A percentile compares a stretch with the other conserved stretches of the same genome.
These are phyloP conservation scores for Pica pica DNA, from an alignment of 2,113 vertebrate genomes.

Conservation along the genomic window DNA sequence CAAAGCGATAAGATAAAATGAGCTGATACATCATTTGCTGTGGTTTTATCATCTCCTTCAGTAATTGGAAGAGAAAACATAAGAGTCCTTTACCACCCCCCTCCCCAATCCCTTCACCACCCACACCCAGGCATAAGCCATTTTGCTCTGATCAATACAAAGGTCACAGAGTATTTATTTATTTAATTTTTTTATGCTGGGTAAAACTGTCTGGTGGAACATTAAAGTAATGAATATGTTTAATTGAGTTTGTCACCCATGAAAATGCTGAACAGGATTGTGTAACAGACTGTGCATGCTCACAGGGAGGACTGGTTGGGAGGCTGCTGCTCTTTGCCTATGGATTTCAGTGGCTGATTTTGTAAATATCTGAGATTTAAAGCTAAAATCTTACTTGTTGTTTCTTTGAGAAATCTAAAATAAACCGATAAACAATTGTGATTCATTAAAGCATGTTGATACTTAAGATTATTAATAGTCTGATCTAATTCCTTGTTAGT, in stretches of 20 bases:
- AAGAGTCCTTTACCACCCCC: slow-evolving; percentile 61
- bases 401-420: not conserved
- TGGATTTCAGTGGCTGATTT: not conserved
- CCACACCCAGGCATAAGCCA: slow-evolving; percentile 66
- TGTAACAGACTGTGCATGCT: slow-evolving; percentile 4
- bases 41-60: slow-evolving; percentile 83
- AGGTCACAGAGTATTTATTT: slow-evolving; percentile 76
- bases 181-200: slow-evolving; percentile 65
- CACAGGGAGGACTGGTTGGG: not conserved
- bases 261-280: slow-evolving; percentile 62
- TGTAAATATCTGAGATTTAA: slow-evolving; percentile 16
- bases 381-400: not conserved
- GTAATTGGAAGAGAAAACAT: slow-evolving; percentile 85
- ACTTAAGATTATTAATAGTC: not conserved
- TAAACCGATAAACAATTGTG: not conserved
- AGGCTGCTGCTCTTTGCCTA: not conserved
- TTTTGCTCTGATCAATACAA: slow-evolving; percentile 77
- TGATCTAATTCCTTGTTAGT: not conserved
- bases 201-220: slow-evolving; percentile 68
- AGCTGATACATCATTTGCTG: slow-evolving; percentile 88
- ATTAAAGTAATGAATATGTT: slow-evolving; percentile 80
- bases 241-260: slow-evolving; percentile 81
- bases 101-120: slow-evolving; percentile 56
- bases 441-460: not conserved
- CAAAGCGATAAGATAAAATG: slow-evolving; percentile 87